Evolutionary conservation across 2,797 vertebrate genomes (phyloP), one percentile per base, ranked within the genome.

Genomic region (Discoglossus pictus): DNA sequence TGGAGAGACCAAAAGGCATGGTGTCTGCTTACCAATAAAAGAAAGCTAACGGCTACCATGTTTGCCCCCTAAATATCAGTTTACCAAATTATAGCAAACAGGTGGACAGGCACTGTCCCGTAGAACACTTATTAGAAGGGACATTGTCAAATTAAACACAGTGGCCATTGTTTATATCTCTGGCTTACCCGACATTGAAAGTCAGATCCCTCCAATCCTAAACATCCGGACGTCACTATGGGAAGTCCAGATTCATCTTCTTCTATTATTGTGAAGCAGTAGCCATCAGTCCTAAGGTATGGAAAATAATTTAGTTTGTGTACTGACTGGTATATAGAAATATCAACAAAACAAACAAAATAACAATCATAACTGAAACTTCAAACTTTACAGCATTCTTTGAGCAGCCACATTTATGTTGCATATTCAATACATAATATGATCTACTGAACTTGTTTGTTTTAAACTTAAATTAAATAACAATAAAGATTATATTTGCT

Each of bases 251-350:
- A 91, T 20, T 98, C 93, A 64, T 97, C 93, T 77, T 98, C 92
- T 82, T 93, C 93, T 82, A 97, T 92, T 88, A 98, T 98, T 16
- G 94, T 95, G 86, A 98, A 99, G 84, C 97, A 99, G 74, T 92
- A 95, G 42, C 97, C 97, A 62, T 98, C 90, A 5, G 96, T 98
- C 84, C 97, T 99, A 74, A 0, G 8, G 61, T 24, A 25, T 2
- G 23, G 4, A 15, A 24, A 23, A 46, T 4, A 46, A n/a, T n/a
- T n/a, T n/a, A n/a, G n/a, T n/a, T n/a, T n/a, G n/a, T n/a, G n/a
- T n/a, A n/a, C n/a, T n/a, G n/a, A n/a, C n/a, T n/a, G n/a, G n/a
- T n/a, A n/a, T n/a, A n/a, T n/a, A n/a, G n/a, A n/a, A n/a, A n/a
- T n/a, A n/a, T n/a, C n/a, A n/a, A n/a, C n/a, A n/a, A n/a, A n/a